phyloP scores from a whole-genome alignment of 2,797 vertebrate species.

The Alectoris magna region DNA sequence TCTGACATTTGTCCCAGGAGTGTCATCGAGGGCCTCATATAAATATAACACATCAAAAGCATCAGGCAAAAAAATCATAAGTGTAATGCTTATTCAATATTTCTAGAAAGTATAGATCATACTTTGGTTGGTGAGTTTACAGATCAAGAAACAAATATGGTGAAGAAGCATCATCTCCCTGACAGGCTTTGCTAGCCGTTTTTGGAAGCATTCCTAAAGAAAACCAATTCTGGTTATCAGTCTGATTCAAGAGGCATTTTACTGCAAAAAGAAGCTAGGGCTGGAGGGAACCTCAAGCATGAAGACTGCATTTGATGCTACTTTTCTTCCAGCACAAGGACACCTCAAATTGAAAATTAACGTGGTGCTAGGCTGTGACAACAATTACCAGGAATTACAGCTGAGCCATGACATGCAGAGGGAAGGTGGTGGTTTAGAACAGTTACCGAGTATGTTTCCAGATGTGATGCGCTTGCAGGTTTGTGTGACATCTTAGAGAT shows the following conservation, averaged over 20 bases:
- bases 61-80: neutral
- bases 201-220: neutral
- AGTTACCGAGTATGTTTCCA: neutral
- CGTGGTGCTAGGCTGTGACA: neutral
- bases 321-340: neutral
- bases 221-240: neutral
- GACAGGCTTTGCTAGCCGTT: neutral
- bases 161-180: neutral
- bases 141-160: neutral
- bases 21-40: neutral
- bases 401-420: neutral
- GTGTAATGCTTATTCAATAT: neutral
- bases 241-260: neutral
- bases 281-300: neutral
- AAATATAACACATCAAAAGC: constrained; percentile 36
- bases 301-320: neutral
- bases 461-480: fast-evolving
- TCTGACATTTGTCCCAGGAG: constrained; percentile 59
- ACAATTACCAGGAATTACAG: neutral
- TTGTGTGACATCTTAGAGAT: neutral
- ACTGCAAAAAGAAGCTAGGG: neutral
- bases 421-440: neutral
- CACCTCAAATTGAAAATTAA: neutral
- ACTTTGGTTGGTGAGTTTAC: neutral
- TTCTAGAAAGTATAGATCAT: neutral